These are phyloP conservation scores for Dolichopus griseipennis DNA, from an alignment of 2,888 invertebrate genomes.

Conservation along the genomic window DNA sequence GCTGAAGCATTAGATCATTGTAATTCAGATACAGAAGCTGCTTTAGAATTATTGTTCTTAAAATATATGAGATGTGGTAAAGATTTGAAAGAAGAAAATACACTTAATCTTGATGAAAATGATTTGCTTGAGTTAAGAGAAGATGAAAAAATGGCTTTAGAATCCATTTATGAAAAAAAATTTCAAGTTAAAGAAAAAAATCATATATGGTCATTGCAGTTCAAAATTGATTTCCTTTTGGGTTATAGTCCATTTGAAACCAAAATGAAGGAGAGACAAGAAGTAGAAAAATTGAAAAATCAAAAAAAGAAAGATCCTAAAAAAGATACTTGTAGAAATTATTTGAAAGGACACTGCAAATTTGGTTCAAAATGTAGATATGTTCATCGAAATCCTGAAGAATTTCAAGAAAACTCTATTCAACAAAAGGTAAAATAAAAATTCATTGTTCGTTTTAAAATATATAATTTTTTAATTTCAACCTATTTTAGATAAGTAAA, in stretches of 20 bases:
- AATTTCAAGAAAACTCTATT: constrained; percentile 30
- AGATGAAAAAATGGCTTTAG: constrained; percentile 65
- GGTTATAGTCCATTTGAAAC: constrained; percentile 48
- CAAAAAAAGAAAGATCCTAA: constrained; percentile 30
- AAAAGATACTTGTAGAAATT: constrained; percentile 50
- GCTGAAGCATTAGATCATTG: constrained; percentile 62
- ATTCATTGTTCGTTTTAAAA: not conserved
- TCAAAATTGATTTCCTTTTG: constrained; percentile 59
- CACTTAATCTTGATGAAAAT: constrained; percentile 28
- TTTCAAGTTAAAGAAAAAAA: constrained; percentile 62
- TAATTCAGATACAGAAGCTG: constrained; percentile 59
- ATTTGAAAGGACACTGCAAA: constrained; percentile 54
- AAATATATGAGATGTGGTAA: constrained; percentile 51
- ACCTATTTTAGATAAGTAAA: not conserved
- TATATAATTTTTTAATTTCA: not conserved
- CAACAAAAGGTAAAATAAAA: not conserved
- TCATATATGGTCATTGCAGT: constrained; percentile 59
- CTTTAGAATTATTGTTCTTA: constrained; percentile 58
- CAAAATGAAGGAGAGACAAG: constrained; percentile 31
- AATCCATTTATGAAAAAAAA: constrained; percentile 65
- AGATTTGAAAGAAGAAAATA: constrained; percentile 16
- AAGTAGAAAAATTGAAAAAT: constrained; percentile 41
- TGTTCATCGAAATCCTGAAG: constrained; percentile 49
- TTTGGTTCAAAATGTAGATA: constrained; percentile 68
- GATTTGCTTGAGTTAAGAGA: constrained; percentile 56